phyloP scores from a whole-genome alignment of 2,113 vertebrate species.

The Aplodontia rufa region DNA sequence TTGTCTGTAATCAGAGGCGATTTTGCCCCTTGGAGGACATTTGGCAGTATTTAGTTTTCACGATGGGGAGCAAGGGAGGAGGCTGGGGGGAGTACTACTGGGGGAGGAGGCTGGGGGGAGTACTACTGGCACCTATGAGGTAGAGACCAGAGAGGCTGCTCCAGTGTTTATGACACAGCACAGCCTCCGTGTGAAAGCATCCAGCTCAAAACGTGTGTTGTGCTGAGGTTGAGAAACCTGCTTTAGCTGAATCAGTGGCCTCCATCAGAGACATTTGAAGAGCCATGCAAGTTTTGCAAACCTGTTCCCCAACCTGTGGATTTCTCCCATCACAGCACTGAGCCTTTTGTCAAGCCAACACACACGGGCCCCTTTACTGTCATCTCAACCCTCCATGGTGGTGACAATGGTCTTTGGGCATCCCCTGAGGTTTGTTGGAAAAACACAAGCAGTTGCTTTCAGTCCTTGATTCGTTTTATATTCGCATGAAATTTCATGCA shows the following conservation, averaged over 20 bases:
- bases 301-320: background rate
- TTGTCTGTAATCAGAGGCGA: background rate
- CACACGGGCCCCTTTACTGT: background rate
- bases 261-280: background rate
- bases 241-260: background rate
- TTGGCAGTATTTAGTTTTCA: background rate
- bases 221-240: background rate
- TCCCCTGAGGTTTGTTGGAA: background rate
- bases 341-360: background rate
- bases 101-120: no score
- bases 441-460: background rate
- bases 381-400: background rate
- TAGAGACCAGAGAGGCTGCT: background rate
- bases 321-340: background rate
- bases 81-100: background rate
- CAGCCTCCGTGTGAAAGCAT: accelerated
- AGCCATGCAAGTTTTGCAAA: background rate
- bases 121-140: background rate
- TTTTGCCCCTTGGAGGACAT: background rate
- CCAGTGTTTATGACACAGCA: background rate
- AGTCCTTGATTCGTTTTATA: background rate
- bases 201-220: background rate
- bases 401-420: background rate
- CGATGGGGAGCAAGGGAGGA: no score
- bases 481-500: background rate